phyloP scores from a whole-genome alignment of 1,140 invertebrate species.

The Mamestra configurata region DNA sequence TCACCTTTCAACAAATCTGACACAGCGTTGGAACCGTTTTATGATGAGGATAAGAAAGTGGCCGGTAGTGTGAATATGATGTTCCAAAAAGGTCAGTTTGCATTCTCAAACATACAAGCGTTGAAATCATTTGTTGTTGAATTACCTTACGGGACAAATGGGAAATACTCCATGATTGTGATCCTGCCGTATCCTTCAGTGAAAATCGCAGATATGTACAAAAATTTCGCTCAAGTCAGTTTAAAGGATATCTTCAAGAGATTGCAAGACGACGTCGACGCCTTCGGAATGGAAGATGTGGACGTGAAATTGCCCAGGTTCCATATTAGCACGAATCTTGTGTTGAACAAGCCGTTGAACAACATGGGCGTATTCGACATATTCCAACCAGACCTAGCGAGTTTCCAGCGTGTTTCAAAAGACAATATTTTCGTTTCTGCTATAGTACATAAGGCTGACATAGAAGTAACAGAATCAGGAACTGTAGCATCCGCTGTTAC shows the following conservation, averaged over 20 bases:
- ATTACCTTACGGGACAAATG: conserved; percentile 88
- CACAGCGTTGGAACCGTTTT: conserved; percentile 89
- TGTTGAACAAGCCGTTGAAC: conserved; percentile 89
- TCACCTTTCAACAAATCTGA: conserved; percentile 90
- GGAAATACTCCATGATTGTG: conserved; percentile 77
- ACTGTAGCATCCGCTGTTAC: conserved; percentile 92
- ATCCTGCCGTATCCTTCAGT: conserved; percentile 71
- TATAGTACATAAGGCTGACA: conserved; percentile 92
- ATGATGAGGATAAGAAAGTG: conserved; percentile 85
- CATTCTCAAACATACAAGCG: conserved; percentile 84
- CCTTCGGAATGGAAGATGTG: conserved; percentile 88
- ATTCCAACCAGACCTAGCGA: conserved; percentile 89
- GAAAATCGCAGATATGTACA: conserved; percentile 71
- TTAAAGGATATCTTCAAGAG: conserved; percentile 78
- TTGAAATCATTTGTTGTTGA: conserved; percentile 87
- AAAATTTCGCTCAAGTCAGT: conserved; percentile 62
- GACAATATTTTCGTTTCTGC: conserved; percentile 88
- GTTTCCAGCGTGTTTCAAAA: conserved; percentile 90
- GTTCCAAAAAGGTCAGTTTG: conserved; percentile 86
- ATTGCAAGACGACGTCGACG: conserved; percentile 77
- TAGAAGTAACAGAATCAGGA: conserved; percentile 94
- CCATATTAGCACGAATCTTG: conserved; percentile 90
- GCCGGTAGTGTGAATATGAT: conserved; percentile 89
- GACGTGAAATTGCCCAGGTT: conserved; percentile 92
- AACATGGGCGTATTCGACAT: conserved; percentile 92